Conservation (phyloP, 92 coral and sea anemone species). For the Desmophyllum pertusum region DNA sequence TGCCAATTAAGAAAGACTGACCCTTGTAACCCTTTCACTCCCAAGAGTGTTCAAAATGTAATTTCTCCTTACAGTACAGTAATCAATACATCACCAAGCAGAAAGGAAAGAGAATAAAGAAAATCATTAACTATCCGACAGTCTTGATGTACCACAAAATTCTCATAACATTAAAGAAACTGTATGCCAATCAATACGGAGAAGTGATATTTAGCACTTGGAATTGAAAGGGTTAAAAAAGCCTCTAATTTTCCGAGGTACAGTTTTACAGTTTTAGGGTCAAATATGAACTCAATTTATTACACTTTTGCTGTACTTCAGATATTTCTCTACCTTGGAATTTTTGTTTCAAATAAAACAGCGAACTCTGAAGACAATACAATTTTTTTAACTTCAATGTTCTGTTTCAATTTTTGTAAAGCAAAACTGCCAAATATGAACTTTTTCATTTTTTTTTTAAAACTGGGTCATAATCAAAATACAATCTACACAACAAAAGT, state of each 20-base stretch:
- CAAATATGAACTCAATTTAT: background rate
- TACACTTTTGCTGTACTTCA: too few species aligned
- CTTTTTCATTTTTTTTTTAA: too few species aligned
- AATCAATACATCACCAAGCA: background rate
- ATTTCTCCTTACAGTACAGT: background rate
- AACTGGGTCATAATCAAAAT: background rate
- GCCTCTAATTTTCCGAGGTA: background rate
- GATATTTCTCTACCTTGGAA: too few species aligned
- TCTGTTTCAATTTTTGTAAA: too few species aligned
- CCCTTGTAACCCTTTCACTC: background rate
- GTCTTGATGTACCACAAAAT: background rate
- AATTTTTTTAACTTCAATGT: too few species aligned
- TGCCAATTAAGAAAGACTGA: background rate
- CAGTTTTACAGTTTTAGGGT: background rate
- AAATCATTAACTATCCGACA: background rate
- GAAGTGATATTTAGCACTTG: background rate
- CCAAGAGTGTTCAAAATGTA: background rate
- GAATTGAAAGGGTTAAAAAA: background rate
- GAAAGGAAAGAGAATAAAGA: background rate
- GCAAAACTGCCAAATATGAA: background rate
- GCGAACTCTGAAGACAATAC: too few species aligned
- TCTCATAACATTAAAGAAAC: background rate
- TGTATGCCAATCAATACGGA: background rate
- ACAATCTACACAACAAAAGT: background rate
- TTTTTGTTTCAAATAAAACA: too few species aligned